A percentile compares a stretch with the other conserved stretches of the same genome.
phyloP scores from a whole-genome alignment of 1,140 invertebrate species.

The Drosophila takahashii region DNA sequence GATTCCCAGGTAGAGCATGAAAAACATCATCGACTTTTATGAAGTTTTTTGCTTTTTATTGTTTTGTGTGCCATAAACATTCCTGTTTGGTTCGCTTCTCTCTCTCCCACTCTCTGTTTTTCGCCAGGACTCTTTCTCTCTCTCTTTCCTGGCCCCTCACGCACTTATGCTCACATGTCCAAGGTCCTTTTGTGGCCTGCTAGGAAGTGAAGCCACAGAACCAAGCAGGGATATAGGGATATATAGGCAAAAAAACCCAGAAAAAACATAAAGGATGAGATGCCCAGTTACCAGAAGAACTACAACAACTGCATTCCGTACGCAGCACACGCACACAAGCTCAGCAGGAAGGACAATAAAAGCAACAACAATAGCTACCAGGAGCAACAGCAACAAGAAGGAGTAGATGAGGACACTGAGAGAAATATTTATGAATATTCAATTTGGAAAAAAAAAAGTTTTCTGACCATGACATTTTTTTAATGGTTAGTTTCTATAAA shows the following conservation, averaged over 20 bases:
- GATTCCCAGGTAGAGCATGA: constrained; percentile 33
- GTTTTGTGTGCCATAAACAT: constrained; percentile 44
- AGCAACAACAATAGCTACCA: constrained; percentile 26
- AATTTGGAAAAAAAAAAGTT: not conserved
- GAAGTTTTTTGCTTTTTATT: constrained; percentile 7
- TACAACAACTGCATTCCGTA: constrained; percentile 54
- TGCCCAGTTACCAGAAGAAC: constrained; percentile 59
- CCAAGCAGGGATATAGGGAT: constrained; percentile 48
- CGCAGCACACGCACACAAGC: constrained; percentile 41
- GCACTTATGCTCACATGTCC: constrained; percentile 44
- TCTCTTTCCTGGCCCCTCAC: constrained; percentile 7
- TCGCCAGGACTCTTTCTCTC: constrained; percentile 20
- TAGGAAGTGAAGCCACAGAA: constrained; percentile 59
- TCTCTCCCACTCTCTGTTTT: constrained; percentile 1
- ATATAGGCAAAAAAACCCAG: constrained; percentile 38
- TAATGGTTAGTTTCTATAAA: too few relatives aligned
- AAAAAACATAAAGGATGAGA: constrained; percentile 45
- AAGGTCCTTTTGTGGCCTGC: constrained; percentile 74
- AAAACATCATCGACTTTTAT: constrained; percentile 28
- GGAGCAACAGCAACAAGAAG: constrained; percentile 49
- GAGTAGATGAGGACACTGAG: constrained; percentile 16
- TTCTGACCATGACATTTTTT: too few relatives aligned
- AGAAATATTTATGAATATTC: not conserved
- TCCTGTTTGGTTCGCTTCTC: constrained; percentile 59
- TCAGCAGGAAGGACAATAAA: constrained; percentile 65